phyloP scores from a whole-genome alignment of 2,113 vertebrate species.

The Seriola quinqueradiata region DNA sequence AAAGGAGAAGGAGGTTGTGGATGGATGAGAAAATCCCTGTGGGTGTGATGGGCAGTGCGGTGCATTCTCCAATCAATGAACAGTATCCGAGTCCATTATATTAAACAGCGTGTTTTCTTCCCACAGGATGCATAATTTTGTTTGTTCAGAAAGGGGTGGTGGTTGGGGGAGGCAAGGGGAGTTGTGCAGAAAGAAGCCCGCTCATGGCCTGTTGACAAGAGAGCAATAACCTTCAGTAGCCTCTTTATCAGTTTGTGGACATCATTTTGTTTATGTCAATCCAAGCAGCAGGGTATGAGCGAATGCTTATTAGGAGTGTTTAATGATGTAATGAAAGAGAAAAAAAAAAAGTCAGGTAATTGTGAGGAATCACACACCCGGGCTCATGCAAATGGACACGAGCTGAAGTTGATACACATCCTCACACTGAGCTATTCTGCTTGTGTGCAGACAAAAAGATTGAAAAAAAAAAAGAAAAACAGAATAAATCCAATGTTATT shows the following conservation, averaged over 20 bases:
- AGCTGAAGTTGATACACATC: not conserved
- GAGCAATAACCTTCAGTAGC: constrained; percentile 54
- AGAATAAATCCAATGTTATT: not conserved
- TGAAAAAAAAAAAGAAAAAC: not conserved
- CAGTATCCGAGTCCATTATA: constrained; percentile 47
- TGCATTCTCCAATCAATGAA: constrained; percentile 57
- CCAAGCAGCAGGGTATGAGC: constrained; percentile 14
- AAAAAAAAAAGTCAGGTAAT: constrained; percentile 7
- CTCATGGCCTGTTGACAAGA: constrained; percentile 50
- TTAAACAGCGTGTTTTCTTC: constrained; percentile 43
- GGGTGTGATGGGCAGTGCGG: not conserved
- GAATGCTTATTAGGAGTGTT: constrained; percentile 38
- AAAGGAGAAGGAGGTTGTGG: not conserved
- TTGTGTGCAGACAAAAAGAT: not conserved
- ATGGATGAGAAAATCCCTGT: not conserved
- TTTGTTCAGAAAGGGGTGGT: constrained; percentile 15
- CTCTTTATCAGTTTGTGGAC: constrained; percentile 42
- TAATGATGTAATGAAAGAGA: constrained; percentile 32
- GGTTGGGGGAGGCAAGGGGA: not conserved
- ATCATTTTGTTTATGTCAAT: constrained; percentile 36
- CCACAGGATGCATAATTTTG: constrained; percentile 39
- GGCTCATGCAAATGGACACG: constrained; percentile 10
- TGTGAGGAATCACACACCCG: constrained; percentile 21
- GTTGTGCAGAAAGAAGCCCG: not conserved
- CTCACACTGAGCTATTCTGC: not conserved